Base-by-base conservation (phyloP, 2,113 vertebrate genomes). In the Hyperopisus bebe region DNA sequence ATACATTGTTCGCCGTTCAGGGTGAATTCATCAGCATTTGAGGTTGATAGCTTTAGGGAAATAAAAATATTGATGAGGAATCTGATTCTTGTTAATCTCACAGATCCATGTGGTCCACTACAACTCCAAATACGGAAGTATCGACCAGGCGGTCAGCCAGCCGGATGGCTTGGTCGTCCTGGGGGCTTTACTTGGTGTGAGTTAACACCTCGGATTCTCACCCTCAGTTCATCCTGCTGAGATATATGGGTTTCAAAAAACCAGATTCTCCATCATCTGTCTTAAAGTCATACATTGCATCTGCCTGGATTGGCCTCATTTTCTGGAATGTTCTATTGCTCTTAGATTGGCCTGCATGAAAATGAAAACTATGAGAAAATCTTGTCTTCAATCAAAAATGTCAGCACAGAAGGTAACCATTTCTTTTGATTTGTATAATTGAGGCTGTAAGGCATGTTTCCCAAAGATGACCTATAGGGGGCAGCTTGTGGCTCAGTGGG, bases 281-380 rank as follows among this genome's bases (percentile, higher is more conserved):
- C 77, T 19, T 82, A 27, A 7, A 42, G 21, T 42, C 42, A 44
- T 44, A 44, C 39, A 44, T 47, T 84, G 82, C 17, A n/a, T 24
- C 21, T 5, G 24, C 3, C 13, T 39, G 82, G 10, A n/a, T 13
- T 46, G 44, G 44, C 21, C 44, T 84, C 47, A 44, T 84, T 84
- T 84, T 84, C 44, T 84, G 82, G 42, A 84, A 80, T 55, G 50
- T 53, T 84, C 80, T 47, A 77, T 44, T 88, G 6, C 74, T 86
- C 62, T 53, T 86, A 94, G 94, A 91, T 94, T 91, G 94, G 94
- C 53, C 92, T 93, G 70, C 91, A 91, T 51, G 92, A 94, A 85
- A 94, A 94, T 92, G 91, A 92, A n/a, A 91, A 94, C 89, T 94
- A 94, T 91, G 93, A 93, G n/a, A 94, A 91, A 47, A 92, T 94